Evolutionary conservation across 2,888 invertebrate species (phyloP), one percentile per base, ranked within the genome.

Genomic region (Aricia artaxerxes): DNA sequence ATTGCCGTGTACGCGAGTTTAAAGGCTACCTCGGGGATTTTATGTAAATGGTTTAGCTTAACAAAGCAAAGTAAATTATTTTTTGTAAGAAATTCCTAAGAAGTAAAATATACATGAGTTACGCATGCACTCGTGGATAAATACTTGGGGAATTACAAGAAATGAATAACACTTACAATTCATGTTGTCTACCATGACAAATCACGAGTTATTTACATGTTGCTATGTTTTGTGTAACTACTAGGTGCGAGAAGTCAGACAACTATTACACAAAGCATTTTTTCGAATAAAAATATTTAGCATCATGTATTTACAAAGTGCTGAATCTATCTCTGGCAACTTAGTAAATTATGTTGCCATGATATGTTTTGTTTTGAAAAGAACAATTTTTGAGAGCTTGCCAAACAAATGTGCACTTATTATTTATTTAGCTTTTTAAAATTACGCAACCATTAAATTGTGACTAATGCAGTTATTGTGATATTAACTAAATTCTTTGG

Each of bases 171-270:
- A 35, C 35, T 57, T 38, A 53, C 31, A 72, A n/a, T 35, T 77
- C 77, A 38, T 38, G 16, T 38, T 57, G 38, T 73, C 44, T 73
- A n/a, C 73, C 16, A 60, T 78, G 78, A 78, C 78, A 78, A 78
- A 72, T 78, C 78, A 57, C 78, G 78, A 73, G 78, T n/a, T n/a
- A n/a, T n/a, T n/a, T n/a, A n/a, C n/a, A n/a, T 24, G 73, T 73
- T 44, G 44, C 44, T 44, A 44, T 40, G 44, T 73, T 73, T 73
- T 73, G 24, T 73, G 11, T 73, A 24, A 73, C 73, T 24, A 73
- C 44, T 73, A 16, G 40, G 40, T 73, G 73, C 44, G 73, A 73
- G 44, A 24, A 44, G 9, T n/a, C n/a, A 64, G 64, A 78, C 64
- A 76, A 53, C 53, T 24, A 11, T 53, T 76, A 35, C 53, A 57